phyloP scores from a whole-genome alignment of 2,888 invertebrate genomes.

The Agrochola macilenta region DNA sequence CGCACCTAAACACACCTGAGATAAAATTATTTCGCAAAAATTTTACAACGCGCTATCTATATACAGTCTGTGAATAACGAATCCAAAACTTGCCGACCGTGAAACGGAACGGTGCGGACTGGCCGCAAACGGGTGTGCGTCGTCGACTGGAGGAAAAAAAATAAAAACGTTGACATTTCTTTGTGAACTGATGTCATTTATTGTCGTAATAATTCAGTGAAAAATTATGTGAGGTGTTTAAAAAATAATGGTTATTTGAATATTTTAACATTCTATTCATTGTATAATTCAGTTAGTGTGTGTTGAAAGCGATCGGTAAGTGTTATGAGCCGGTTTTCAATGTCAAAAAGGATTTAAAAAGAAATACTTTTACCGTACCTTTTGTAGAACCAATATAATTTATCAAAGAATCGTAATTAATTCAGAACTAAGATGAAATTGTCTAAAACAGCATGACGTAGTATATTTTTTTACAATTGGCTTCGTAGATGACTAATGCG shows the following conservation, averaged over 20 bases:
- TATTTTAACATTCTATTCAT: slow-evolving; percentile 55
- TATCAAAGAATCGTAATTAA: slow-evolving; percentile 21
- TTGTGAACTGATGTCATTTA: slow-evolving; percentile 77
- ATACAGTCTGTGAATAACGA: slow-evolving; percentile 56
- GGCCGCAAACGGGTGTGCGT: slow-evolving; percentile 76
- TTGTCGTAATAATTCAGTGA: slow-evolving; percentile 73
- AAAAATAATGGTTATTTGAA: slow-evolving; percentile 54
- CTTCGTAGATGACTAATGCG: slow-evolving; percentile 65
- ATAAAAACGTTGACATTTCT: slow-evolving; percentile 84
- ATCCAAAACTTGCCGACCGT: slow-evolving; percentile 75
- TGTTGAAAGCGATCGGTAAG: slow-evolving; percentile 68
- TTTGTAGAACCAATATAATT: slow-evolving; percentile 36
- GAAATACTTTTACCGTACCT: slow-evolving; percentile 62
- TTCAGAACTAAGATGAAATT: slow-evolving; percentile 11
- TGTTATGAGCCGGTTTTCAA: slow-evolving; percentile 63
- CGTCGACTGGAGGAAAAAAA: slow-evolving; percentile 77
- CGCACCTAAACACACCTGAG: slow-evolving; percentile 63
- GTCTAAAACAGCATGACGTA: slow-evolving; percentile 42
- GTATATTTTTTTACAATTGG: slow-evolving; percentile 40
- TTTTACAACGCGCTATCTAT: slow-evolving; percentile 47
- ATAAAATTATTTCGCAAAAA: slow-evolving; percentile 64
- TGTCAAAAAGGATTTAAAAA: slow-evolving; percentile 52
- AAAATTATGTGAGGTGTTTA: slow-evolving; percentile 73
- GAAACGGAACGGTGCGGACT: slow-evolving; percentile 85
- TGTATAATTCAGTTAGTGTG: slow-evolving; percentile 66